Evolutionary conservation across 1,140 invertebrate genomes (phyloP).

Genomic region (Ceratina australensis): DNA sequence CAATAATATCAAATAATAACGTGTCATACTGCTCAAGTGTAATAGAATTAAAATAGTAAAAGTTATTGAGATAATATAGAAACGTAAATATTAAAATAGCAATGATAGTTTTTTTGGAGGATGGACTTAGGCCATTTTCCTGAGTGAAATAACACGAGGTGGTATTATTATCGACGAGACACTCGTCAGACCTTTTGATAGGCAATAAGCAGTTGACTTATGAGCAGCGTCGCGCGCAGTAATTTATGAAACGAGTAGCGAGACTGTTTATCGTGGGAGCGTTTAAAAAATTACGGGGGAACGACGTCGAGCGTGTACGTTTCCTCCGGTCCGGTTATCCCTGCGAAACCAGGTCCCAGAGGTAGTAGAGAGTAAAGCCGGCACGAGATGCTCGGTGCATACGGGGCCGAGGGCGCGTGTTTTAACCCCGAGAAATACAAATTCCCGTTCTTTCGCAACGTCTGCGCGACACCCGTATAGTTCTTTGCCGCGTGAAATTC

Average conservation of each 20-base stretch:
- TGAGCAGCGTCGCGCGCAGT: background rate
- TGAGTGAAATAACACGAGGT: too few species aligned
- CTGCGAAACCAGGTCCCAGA: conserved; percentile 2
- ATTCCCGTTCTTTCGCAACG: background rate
- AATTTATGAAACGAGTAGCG: background rate
- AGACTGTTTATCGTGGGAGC: background rate
- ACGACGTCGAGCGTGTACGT: background rate
- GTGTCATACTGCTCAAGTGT: too few species aligned
- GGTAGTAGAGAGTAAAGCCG: background rate
- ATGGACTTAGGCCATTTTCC: too few species aligned
- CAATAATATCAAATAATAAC: too few species aligned
- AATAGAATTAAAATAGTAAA: too few species aligned
- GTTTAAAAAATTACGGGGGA: conserved; percentile 14
- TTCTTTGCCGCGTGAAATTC: background rate
- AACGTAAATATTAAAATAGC: too few species aligned
- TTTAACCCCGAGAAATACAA: background rate
- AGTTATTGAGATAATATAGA: too few species aligned
- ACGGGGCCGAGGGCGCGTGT: background rate
- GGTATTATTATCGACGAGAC: too few species aligned
- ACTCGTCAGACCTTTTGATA: too few species aligned
- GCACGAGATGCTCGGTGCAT: conserved; percentile 6
- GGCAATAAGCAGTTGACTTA: too few species aligned
- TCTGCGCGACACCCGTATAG: background rate
- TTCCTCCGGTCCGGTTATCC: background rate
- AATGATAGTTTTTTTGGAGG: too few species aligned